phyloP scores from a whole-genome alignment of 1,140 invertebrate species.

The Notospermus geniculatus region DNA sequence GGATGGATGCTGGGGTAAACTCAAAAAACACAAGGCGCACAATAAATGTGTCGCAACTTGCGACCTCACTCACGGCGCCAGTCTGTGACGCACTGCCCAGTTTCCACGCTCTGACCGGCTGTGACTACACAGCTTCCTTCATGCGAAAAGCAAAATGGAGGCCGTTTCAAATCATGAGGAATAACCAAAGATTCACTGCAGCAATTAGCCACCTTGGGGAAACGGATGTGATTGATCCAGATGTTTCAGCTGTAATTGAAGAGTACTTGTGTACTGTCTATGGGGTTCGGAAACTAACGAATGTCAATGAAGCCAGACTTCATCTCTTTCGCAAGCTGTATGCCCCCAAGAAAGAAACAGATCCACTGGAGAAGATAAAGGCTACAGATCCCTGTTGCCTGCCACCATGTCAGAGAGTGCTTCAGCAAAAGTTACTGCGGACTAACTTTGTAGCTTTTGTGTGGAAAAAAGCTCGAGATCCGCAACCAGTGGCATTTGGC shows the following conservation, averaged over 20 bases:
- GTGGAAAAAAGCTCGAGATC: no score
- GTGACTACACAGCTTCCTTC: conserved; percentile 16
- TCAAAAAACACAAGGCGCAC: conserved; percentile 9
- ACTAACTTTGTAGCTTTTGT: no score
- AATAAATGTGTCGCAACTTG: conserved; percentile 10
- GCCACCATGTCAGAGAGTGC: no score
- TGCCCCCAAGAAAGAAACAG: no score
- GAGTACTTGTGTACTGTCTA: conserved; percentile 9
- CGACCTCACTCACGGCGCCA: background rate
- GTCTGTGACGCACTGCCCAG: conserved; percentile 13
- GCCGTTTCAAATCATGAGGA: background rate
- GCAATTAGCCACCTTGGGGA: conserved; percentile 7
- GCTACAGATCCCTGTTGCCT: no score
- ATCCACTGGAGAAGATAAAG: no score
- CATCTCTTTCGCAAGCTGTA: no score
- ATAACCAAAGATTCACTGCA: background rate
- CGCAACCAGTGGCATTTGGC: no score
- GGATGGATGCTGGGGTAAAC: conserved; percentile 14
- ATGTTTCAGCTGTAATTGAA: conserved; percentile 1
- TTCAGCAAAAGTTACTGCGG: no score
- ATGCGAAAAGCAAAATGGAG: conserved; percentile 10
- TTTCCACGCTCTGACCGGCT: conserved; percentile 18
- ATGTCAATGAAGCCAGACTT: no score
- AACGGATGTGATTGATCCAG: background rate
- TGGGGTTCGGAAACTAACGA: no score